These are phyloP conservation scores for Buphagus erythrorhynchus DNA, from an alignment of 2,797 vertebrate species.

Conservation along the genomic window DNA sequence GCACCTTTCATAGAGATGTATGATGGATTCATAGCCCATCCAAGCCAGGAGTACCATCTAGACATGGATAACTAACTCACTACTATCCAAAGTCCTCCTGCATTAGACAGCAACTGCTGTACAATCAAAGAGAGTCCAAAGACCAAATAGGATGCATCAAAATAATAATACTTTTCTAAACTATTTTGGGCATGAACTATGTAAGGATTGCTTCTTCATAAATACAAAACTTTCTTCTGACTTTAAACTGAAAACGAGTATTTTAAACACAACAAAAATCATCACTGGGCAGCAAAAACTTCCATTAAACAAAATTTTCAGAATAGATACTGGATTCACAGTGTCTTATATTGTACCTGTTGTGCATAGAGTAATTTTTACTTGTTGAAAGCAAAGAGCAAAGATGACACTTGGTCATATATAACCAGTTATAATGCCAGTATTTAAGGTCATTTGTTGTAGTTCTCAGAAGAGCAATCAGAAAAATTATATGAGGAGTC, in stretches of 20 bases:
- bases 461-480: background rate
- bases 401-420: background rate
- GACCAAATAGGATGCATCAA: background rate
- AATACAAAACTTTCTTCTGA: background rate
- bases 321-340: background rate
- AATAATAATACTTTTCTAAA: background rate
- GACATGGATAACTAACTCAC: background rate
- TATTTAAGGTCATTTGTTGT: background rate
- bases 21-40: background rate
- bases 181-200: background rate
- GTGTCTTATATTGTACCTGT: background rate
- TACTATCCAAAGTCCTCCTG: background rate
- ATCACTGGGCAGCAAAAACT: background rate
- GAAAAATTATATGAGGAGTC: background rate
- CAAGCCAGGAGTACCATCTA: background rate
- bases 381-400: background rate
- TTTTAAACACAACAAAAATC: background rate
- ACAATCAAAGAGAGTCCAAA: background rate
- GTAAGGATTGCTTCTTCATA: background rate
- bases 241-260: background rate
- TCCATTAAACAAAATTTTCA: background rate
- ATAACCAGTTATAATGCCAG: background rate
- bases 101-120: background rate
- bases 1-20: rapidly evolving
- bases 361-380: background rate